Conservation (phyloP, 2,113 vertebrate genomes). For the Trematomus loennbergii region DNA sequence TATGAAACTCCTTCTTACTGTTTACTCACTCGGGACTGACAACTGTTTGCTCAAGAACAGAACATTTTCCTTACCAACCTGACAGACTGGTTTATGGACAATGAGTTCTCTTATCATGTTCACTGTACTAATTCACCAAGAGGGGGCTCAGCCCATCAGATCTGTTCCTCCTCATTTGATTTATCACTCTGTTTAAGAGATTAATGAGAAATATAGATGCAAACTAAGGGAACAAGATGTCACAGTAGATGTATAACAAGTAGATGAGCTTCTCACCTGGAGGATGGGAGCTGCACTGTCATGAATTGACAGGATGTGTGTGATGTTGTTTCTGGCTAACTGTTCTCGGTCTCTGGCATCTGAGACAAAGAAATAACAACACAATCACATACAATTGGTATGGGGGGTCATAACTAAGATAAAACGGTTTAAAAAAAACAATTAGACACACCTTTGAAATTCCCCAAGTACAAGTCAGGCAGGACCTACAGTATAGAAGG, state of each 20-base stretch:
- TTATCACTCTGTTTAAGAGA: background rate
- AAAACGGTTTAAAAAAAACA: background rate
- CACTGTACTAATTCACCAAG: background rate
- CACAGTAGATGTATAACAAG: background rate
- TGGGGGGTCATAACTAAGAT: background rate
- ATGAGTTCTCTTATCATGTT: background rate
- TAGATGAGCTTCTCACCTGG: constrained; percentile 85
- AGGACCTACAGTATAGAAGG: constrained; percentile 85
- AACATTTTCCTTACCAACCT: constrained; percentile 54
- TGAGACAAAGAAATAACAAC: constrained; percentile 55
- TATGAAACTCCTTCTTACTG: constrained; percentile 13
- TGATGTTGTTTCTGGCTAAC: constrained; percentile 92
- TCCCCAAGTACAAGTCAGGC: constrained; percentile 94
- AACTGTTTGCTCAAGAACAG: constrained; percentile 21
- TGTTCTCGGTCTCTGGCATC: constrained; percentile 93
- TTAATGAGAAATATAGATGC: constrained; percentile 1
- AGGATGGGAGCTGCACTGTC: constrained; percentile 92
- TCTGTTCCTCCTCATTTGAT: background rate
- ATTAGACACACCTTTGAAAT: constrained; percentile 90
- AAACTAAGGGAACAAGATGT: background rate
- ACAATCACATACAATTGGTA: background rate
- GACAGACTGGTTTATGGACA: constrained; percentile 53
- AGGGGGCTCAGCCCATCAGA: constrained; percentile 11
- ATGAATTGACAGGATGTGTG: constrained; percentile 93
- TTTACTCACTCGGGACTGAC: constrained; percentile 2